These are phyloP conservation scores for Cassiopea andromeda DNA, from an alignment of 30 jellyfish, hydroid and myxozoan genomes.

Conservation along the genomic window DNA sequence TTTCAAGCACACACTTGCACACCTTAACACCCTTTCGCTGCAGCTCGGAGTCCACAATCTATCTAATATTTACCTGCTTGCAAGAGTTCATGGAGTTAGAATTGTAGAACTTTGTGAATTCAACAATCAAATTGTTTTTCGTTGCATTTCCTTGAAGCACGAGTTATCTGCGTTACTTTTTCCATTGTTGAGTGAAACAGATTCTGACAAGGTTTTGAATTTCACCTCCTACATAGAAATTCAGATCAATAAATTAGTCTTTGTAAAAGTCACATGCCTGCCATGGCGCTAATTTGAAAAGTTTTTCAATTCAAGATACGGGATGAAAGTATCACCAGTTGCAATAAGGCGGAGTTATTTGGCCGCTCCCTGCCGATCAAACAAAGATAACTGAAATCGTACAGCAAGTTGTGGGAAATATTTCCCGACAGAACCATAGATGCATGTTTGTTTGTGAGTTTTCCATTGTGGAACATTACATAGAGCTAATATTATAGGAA, in stretches of 20 bases:
- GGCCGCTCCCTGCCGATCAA: background rate
- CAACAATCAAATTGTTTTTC: too few relatives aligned
- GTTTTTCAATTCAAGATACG: background rate
- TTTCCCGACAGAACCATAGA: background rate
- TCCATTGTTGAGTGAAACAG: too few relatives aligned
- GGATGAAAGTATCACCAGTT: background rate
- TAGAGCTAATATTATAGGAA: background rate
- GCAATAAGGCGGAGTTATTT: background rate
- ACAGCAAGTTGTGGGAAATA: background rate
- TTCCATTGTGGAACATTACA: background rate
- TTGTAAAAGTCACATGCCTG: background rate
- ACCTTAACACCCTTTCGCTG: too few relatives aligned
- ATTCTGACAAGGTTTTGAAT: too few relatives aligned
- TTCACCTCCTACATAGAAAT: conserved; percentile 5
- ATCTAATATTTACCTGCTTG: too few relatives aligned
- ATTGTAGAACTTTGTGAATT: too few relatives aligned
- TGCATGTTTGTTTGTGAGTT: background rate
- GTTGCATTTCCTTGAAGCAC: too few relatives aligned
- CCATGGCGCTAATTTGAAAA: background rate
- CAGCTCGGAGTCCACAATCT: too few relatives aligned
- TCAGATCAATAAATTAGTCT: background rate
- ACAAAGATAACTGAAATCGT: background rate
- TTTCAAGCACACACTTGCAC: too few relatives aligned
- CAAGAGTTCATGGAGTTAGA: too few relatives aligned
- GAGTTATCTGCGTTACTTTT: too few relatives aligned